A percentile compares a stretch with the other conserved stretches of the same genome.
phyloP scores from a whole-genome alignment of 2,113 vertebrate genomes.

The Oncorhynchus clarkii region DNA sequence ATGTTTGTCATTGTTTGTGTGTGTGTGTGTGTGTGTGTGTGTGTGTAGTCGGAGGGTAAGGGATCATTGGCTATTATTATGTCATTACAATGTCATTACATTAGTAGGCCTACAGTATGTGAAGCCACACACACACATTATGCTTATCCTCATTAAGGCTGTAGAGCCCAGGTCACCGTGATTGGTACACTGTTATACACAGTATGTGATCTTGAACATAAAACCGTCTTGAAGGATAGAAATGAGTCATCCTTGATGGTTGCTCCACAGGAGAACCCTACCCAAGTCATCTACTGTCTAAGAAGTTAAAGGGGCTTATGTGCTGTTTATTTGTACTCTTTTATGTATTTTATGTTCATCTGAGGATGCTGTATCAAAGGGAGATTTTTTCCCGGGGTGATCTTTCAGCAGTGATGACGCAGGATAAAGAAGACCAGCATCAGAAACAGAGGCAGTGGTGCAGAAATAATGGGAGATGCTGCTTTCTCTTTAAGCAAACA shows the following conservation, averaged over 20 bases:
- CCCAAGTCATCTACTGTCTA: too few relatives aligned
- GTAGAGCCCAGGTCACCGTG: too few relatives aligned
- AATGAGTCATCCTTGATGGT: too few relatives aligned
- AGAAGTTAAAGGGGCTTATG: constrained; percentile 33
- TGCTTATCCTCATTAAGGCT: too few relatives aligned
- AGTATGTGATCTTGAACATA: too few relatives aligned
- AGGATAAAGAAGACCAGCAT: constrained; percentile 39
- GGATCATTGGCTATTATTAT: too few relatives aligned
- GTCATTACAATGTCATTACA: too few relatives aligned
- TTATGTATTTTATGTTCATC: neutral
- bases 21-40: neutral
- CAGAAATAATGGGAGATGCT: constrained; percentile 52
- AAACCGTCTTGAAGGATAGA: too few relatives aligned
- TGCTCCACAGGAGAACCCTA: too few relatives aligned
- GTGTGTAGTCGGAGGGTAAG: neutral
- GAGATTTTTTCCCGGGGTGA: constrained; percentile 51
- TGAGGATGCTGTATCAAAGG: constrained; percentile 46
- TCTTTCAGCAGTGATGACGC: constrained; percentile 41
- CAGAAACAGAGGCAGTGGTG: constrained; percentile 55
- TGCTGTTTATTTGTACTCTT: constrained; percentile 55
- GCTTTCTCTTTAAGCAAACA: constrained; percentile 49
- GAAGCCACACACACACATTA: too few relatives aligned
- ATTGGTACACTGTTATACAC: too few relatives aligned
- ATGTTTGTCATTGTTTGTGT: neutral
- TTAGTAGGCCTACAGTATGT: too few relatives aligned